Percentiles rank a stretch among this genome's conserved stretches.
Evolutionary conservation across 2,797 vertebrate genomes (phyloP).

Genomic region (Pseudochirops cupreus): DNA sequence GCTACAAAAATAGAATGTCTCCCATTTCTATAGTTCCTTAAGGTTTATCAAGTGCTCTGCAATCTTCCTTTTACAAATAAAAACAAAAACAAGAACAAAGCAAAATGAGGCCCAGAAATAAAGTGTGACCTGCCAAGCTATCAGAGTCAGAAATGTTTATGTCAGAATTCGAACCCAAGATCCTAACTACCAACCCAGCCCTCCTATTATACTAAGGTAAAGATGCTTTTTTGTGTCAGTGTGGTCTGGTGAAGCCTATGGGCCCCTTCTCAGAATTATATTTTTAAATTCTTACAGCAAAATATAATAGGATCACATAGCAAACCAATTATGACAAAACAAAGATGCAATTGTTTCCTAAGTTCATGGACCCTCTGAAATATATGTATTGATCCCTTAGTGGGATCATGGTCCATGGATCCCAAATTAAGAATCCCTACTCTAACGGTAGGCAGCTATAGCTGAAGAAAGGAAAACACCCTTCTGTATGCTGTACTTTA

Average conservation of each 20-base stretch:
- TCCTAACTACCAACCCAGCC: too few relatives aligned
- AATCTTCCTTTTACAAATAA: background rate
- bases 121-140: too few relatives aligned
- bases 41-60: background rate
- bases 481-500: background rate
- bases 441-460: too few relatives aligned
- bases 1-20: background rate
- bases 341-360: background rate
- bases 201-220: too few relatives aligned
- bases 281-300: background rate
- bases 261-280: background rate
- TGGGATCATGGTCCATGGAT: background rate
- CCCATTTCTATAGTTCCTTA: background rate
- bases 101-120: background rate
- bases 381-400: background rate
- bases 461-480: background rate
- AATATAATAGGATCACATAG: background rate
- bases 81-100: background rate
- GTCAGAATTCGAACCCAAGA: background rate
- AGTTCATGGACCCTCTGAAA: background rate
- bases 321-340: background rate
- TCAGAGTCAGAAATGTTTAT: too few relatives aligned
- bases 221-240: background rate
- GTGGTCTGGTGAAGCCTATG: background rate
- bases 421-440: background rate